Conservation (phyloP, 2,888 invertebrate species). For the Eupithecia tripunctaria region DNA sequence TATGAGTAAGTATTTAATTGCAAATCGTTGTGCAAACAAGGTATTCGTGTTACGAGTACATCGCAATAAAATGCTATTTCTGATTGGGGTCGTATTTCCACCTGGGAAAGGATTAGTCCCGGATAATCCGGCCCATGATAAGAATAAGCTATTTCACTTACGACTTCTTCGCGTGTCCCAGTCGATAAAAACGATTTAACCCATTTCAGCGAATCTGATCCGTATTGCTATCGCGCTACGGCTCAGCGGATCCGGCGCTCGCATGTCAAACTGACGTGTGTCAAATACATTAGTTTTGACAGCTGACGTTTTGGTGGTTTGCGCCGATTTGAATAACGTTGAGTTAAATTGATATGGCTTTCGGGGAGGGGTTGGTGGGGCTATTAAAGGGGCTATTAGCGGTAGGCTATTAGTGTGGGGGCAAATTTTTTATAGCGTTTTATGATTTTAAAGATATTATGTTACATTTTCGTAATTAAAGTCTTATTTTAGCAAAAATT, state of each 20-base stretch:
- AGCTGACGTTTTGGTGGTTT: conserved; percentile 33
- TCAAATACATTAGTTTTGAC: conserved; percentile 28
- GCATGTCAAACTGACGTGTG: conserved; percentile 35
- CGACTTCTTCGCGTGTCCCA: conserved; percentile 41
- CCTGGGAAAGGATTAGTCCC: conserved; percentile 26
- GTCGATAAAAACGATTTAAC: conserved; percentile 32
- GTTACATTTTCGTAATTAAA: neutral
- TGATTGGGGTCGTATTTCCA: neutral
- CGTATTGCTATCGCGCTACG: conserved; percentile 14
- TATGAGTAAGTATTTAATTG: neutral
- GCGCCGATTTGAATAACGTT: conserved; percentile 35
- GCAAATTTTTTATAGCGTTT: neutral
- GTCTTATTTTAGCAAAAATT: neutral
- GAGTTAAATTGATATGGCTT: conserved; percentile 31
- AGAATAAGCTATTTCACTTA: conserved; percentile 41
- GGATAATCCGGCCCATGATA: conserved; percentile 31
- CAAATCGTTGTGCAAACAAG: neutral
- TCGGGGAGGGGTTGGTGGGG: conserved; percentile 20
- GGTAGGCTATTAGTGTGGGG: neutral
- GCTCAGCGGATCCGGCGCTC: conserved; percentile 12
- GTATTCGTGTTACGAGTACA: neutral
- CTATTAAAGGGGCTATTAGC: conserved; percentile 4
- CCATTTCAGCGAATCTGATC: conserved; percentile 13
- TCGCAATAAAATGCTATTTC: neutral
- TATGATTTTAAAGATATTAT: neutral